These are phyloP conservation scores for Nephrocerus scutellatus DNA, from an alignment of 2,888 invertebrate species.

Conservation along the genomic window DNA sequence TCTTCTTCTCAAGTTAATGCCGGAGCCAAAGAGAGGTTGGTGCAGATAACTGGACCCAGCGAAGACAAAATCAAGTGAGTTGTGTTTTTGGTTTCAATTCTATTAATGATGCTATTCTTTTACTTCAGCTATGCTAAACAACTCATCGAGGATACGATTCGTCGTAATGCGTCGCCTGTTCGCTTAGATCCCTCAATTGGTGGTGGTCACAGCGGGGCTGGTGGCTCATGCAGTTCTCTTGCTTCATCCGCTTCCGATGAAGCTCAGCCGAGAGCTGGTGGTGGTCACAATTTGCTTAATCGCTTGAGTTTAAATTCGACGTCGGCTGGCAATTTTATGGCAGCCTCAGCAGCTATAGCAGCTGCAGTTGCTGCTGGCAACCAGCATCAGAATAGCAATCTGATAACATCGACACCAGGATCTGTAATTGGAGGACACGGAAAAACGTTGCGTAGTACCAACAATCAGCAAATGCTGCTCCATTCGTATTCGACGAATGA, in stretches of 20 bases:
- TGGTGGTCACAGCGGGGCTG: conserved; percentile 30
- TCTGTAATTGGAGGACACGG: conserved; percentile 25
- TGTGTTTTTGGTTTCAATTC: conserved; percentile 11
- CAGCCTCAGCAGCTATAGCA: conserved; percentile 39
- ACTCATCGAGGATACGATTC: conserved; percentile 90
- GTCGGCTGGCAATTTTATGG: conserved; percentile 43
- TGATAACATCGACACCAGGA: conserved; percentile 28
- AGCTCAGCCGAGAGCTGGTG: conserved; percentile 33
- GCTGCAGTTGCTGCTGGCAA: not conserved
- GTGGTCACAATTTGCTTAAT: conserved; percentile 36
- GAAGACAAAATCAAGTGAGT: conserved; percentile 89
- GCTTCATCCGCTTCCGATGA: conserved; percentile 64
- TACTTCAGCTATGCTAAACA: conserved; percentile 75
- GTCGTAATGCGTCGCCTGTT: conserved; percentile 89
- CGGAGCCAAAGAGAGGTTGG: conserved; percentile 88
- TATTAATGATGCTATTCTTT: not conserved
- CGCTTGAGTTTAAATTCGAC: conserved; percentile 39
- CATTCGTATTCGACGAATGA: conserved; percentile 79
- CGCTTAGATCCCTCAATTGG: conserved; percentile 56
- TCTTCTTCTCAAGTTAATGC: conserved; percentile 63
- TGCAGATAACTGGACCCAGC: conserved; percentile 90
- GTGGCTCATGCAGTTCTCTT: conserved; percentile 66
- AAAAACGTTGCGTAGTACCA: conserved; percentile 42
- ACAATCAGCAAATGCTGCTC: conserved; percentile 51
- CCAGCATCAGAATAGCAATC: conserved; percentile 14